Conservation (phyloP, 2,113 vertebrate species). For the Paramisgurnus dabryanus region DNA sequence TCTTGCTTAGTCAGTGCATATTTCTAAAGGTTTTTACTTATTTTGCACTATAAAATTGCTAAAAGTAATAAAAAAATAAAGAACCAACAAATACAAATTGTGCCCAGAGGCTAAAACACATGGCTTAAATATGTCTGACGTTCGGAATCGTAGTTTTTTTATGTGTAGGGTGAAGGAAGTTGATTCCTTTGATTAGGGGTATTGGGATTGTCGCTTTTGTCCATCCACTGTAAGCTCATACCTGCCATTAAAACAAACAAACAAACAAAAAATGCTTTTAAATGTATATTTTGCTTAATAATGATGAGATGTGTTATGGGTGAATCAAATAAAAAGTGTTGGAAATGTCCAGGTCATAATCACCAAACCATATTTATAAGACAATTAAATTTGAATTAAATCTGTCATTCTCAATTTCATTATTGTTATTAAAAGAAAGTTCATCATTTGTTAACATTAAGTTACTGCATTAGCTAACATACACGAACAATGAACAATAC, state of each 20-base stretch:
- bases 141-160: constrained; percentile 39
- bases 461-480: too few species aligned
- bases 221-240: constrained; percentile 93
- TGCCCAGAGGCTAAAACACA: constrained; percentile 31
- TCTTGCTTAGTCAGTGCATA: constrained; percentile 13
- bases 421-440: too few species aligned
- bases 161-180: background rate
- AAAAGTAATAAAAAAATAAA: constrained; percentile 12
- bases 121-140: constrained; percentile 24
- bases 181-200: constrained; percentile 30
- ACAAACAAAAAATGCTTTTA: constrained; percentile 15
- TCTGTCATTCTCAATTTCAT: too few species aligned
- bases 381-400: too few species aligned
- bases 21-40: background rate
- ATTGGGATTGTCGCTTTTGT: constrained; percentile 62
- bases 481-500: too few species aligned
- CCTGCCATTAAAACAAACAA: constrained; percentile 69
- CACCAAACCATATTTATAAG: too few species aligned
- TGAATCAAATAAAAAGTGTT: too few species aligned
- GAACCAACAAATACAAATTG: constrained; percentile 2
- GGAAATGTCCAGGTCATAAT: background rate
- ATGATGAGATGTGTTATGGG: background rate
- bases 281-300: background rate
- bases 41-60: constrained; percentile 14
- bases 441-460: too few species aligned